These are phyloP conservation scores for Menura novaehollandiae DNA, from an alignment of 2,113 vertebrate species.

Conservation along the genomic window DNA sequence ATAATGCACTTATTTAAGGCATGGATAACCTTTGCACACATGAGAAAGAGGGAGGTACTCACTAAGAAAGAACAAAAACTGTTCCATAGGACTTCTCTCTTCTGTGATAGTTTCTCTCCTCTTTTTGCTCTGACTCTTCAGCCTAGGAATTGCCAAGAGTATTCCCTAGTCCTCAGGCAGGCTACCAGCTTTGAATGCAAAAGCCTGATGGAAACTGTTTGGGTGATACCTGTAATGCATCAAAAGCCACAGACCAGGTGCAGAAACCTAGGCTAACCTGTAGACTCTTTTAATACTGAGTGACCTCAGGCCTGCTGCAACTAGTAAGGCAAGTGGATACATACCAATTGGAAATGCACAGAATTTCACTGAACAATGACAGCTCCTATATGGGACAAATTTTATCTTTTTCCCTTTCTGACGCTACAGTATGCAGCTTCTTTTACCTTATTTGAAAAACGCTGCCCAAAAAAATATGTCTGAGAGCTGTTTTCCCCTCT, in stretches of 20 bases:
- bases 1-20: background rate
- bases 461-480: background rate
- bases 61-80: background rate
- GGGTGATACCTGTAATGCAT: background rate
- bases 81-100: background rate
- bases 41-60: background rate
- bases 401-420: background rate
- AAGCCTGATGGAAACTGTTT: background rate
- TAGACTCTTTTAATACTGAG: background rate
- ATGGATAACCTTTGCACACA: background rate
- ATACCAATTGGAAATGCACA: background rate
- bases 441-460: background rate
- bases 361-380: background rate
- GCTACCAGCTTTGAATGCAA: background rate
- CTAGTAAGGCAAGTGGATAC: background rate
- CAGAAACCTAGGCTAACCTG: background rate
- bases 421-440: background rate
- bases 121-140: background rate
- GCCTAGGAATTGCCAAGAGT: background rate
- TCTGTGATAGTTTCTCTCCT: background rate
- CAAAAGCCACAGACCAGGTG: fast-evolving
- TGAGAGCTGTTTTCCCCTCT: background rate
- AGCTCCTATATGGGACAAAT: background rate
- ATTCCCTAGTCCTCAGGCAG: background rate
- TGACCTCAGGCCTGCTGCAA: background rate